phyloP scores from a whole-genome alignment of 2,797 vertebrate genomes.

The Anabacerthia variegaticeps region DNA sequence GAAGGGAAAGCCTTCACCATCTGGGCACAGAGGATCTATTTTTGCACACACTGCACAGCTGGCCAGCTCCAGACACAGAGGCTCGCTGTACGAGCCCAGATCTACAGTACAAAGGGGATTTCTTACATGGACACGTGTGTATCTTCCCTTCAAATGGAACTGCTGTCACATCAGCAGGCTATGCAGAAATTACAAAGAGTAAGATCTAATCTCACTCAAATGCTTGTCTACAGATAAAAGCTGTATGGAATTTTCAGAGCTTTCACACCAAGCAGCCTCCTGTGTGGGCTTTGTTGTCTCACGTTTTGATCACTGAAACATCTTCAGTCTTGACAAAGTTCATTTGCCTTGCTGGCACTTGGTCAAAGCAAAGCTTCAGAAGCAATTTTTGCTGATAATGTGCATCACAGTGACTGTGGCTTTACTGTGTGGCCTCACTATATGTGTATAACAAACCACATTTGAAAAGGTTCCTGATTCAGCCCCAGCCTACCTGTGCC shows the following conservation, averaged over 20 bases:
- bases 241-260: neutral
- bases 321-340: neutral
- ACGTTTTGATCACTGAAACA: neutral
- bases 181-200: neutral
- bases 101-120: neutral
- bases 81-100: neutral
- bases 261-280: neutral
- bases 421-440: accelerated
- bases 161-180: neutral
- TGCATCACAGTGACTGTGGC: neutral
- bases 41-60: neutral
- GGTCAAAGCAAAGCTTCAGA: neutral
- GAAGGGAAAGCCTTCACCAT: neutral
- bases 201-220: neutral
- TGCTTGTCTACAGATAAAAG: neutral
- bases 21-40: neutral
- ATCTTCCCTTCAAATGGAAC: neutral
- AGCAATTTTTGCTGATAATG: neutral
- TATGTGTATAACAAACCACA: neutral
- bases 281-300: neutral
- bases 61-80: neutral
- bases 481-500: neutral
- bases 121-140: neutral
- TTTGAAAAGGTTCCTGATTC: neutral
- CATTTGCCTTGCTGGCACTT: neutral